Evolutionary conservation across 2,888 invertebrate species (phyloP).

Genomic region (Nomada fabriciana): DNA sequence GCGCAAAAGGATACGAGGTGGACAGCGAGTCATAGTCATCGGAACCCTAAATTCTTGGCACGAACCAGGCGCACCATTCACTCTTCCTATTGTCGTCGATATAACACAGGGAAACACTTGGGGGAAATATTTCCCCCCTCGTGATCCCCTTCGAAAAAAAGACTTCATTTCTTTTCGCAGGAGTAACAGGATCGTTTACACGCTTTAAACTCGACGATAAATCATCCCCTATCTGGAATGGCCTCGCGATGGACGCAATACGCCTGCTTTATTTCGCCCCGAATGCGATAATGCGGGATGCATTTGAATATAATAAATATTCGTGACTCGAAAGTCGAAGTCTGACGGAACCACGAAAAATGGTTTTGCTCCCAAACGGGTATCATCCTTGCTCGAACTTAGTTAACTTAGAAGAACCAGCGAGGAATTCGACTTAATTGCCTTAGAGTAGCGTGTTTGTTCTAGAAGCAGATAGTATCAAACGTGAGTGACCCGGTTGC

Average conservation of each 20-base stretch:
- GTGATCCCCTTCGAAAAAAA: background rate
- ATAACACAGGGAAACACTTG: background rate
- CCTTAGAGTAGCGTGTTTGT: background rate
- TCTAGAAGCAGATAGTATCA: slow-evolving; percentile 25
- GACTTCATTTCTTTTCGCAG: background rate
- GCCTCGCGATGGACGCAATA: background rate
- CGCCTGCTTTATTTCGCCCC: background rate
- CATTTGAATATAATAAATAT: too few relatives aligned
- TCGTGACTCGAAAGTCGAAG: too few relatives aligned
- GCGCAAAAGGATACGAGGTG: background rate
- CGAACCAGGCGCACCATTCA: background rate
- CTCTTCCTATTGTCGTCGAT: slow-evolving; percentile 14
- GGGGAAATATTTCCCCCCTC: slow-evolving; percentile 19
- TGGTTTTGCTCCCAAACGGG: background rate
- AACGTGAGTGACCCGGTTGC: slow-evolving; percentile 7
- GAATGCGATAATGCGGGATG: too few relatives aligned
- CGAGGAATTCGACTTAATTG: slow-evolving; percentile 35
- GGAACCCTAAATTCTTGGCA: slow-evolving; percentile 9
- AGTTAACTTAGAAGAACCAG: background rate
- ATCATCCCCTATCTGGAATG: background rate
- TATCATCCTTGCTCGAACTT: too few relatives aligned
- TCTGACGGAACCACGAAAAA: too few relatives aligned
- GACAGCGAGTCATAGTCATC: background rate
- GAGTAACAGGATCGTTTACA: slow-evolving; percentile 1
- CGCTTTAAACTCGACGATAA: slow-evolving; percentile 14